Evolutionary conservation across 1,140 invertebrate genomes (phyloP).

Genomic region (Scylla paramamosain): DNA sequence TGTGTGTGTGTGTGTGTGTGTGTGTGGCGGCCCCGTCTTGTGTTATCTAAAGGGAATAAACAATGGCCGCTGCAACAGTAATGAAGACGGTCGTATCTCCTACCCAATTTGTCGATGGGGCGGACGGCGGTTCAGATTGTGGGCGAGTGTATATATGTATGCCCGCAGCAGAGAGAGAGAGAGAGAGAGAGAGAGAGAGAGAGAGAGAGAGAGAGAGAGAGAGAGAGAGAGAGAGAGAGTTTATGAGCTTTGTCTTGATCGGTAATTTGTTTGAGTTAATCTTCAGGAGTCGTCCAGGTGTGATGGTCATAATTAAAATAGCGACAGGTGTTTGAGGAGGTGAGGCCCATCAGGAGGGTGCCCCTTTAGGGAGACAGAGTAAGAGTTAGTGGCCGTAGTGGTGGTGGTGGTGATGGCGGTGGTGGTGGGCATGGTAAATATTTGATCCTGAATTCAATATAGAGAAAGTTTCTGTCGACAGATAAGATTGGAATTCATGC

Average conservation of each 20-base stretch:
- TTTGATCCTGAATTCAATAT: background rate
- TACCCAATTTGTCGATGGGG: background rate
- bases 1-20: conserved; percentile 39
- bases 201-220: conserved; percentile 20
- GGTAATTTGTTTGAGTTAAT: background rate
- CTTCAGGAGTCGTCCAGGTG: background rate
- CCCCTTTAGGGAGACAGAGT: background rate
- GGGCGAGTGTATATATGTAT: conserved; percentile 5
- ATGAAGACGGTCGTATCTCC: background rate
- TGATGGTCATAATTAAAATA: background rate
- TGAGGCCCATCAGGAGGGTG: background rate
- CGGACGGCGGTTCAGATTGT: conserved; percentile 12
- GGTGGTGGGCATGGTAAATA: background rate
- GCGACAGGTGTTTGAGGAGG: background rate
- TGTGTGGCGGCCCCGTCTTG: background rate
- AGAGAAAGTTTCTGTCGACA: no score
- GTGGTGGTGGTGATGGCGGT: no score
- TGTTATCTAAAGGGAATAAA: background rate
- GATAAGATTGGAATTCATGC: background rate
- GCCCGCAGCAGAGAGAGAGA: background rate
- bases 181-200: conserved; percentile 20
- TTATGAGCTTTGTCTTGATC: background rate
- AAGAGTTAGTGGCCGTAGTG: background rate
- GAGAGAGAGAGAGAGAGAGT: conserved; percentile 22
- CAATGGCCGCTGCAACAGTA: background rate